These are phyloP conservation scores for Abscondita cerata DNA, from an alignment of 2,888 invertebrate species.

Conservation along the genomic window DNA sequence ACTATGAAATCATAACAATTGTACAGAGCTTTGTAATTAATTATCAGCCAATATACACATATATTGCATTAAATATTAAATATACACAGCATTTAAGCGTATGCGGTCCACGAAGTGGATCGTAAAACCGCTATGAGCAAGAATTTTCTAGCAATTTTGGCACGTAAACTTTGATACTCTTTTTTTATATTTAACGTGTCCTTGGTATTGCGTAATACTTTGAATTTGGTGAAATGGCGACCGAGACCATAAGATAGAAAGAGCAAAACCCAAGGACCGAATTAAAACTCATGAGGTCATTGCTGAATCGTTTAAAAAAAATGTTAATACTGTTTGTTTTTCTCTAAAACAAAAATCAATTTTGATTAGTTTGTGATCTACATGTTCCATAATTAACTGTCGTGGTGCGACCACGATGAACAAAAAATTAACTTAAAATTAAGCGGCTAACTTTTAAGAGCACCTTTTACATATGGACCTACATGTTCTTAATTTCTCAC, in stretches of 20 bases:
- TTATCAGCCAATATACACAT: conserved; percentile 58
- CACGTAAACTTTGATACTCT: conserved; percentile 46
- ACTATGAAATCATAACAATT: conserved; percentile 61
- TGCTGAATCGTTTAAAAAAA: neutral
- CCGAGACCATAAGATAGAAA: neutral
- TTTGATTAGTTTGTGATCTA: neutral
- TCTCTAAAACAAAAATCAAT: neutral
- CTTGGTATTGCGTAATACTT: neutral
- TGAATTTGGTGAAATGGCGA: conserved; percentile 1
- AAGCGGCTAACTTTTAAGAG: conserved; percentile 41
- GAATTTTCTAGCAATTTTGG: conserved; percentile 58
- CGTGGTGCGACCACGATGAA: too few species aligned
- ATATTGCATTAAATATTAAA: conserved; percentile 57
- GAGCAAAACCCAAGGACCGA: neutral
- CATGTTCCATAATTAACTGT: conserved; percentile 12
- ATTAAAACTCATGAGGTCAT: neutral
- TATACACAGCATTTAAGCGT: conserved; percentile 62
- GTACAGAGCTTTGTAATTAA: conserved; percentile 54
- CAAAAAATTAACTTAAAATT: conserved; percentile 27
- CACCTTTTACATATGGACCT: conserved; percentile 50
- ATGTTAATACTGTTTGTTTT: neutral
- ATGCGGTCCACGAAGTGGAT: conserved; percentile 48
- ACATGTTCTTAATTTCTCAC: conserved; percentile 45
- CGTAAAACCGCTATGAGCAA: conserved; percentile 56
- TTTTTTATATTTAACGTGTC: conserved; percentile 1